phyloP scores from a whole-genome alignment of 2,888 invertebrate species.

The Nebria brevicollis region DNA sequence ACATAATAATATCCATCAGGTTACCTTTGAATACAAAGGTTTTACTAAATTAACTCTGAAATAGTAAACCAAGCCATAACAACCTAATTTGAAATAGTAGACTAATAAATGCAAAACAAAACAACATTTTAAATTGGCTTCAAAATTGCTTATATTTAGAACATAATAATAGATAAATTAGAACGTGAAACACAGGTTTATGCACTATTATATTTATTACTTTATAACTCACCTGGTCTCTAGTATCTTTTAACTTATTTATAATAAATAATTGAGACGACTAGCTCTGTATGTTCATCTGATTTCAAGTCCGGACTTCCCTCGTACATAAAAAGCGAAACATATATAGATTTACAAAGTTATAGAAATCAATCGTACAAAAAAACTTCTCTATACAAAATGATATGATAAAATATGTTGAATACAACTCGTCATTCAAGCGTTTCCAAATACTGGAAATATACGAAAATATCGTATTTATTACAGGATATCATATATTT shows the following conservation, averaged over 20 bases:
- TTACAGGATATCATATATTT: not conserved
- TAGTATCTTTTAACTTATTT: not conserved
- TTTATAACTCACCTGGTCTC: too few species aligned
- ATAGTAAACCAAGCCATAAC: too few species aligned
- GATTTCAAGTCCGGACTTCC: not conserved
- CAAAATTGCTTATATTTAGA: too few species aligned
- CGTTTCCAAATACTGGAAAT: not conserved
- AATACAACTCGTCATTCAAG: not conserved
- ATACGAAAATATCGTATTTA: not conserved
- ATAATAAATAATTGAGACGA: not conserved
- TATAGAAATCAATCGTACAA: not conserved
- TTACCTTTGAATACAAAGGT: too few species aligned
- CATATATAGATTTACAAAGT: not conserved
- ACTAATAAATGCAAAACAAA: too few species aligned
- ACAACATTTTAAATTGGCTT: too few species aligned
- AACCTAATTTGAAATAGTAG: too few species aligned
- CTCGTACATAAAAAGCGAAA: not conserved
- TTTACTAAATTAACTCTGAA: too few species aligned
- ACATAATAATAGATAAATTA: too few species aligned
- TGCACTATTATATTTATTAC: too few species aligned
- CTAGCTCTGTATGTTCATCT: not conserved
- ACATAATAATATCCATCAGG: too few species aligned
- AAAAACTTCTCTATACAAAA: not conserved
- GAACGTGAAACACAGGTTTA: too few species aligned
- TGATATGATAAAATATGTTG: slow-evolving; percentile 1